phyloP scores from a whole-genome alignment of 1,140 invertebrate species.

The Amyelois transitella region DNA sequence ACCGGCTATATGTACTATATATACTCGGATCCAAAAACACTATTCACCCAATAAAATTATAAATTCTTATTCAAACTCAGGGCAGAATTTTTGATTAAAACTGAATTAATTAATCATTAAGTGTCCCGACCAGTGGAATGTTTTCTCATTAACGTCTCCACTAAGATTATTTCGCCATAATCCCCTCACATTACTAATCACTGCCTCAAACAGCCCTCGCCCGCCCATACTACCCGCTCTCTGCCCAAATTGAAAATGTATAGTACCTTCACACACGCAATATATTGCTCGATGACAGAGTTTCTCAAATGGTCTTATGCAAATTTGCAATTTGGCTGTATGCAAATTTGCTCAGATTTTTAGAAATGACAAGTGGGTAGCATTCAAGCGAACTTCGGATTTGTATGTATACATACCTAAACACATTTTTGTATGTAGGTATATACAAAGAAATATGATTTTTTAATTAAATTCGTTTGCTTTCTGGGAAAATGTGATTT shows the following conservation, averaged over 20 bases:
- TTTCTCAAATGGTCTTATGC: background rate
- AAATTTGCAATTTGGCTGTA: background rate
- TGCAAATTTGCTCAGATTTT: background rate
- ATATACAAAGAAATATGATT: too few species aligned
- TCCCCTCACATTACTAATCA: constrained; percentile 62
- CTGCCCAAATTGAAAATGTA: constrained; percentile 55
- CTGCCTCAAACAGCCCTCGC: constrained; percentile 49
- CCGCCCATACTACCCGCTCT: constrained; percentile 35
- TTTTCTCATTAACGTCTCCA: constrained; percentile 64
- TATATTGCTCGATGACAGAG: background rate
- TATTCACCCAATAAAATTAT: too few species aligned
- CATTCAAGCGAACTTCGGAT: too few species aligned
- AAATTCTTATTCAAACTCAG: too few species aligned
- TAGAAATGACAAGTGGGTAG: background rate
- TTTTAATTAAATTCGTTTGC: too few species aligned
- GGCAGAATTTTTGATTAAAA: constrained; percentile 6
- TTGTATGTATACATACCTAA: background rate
- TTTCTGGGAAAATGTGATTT: too few species aligned
- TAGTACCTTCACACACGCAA: constrained; percentile 40
- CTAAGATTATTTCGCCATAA: constrained; percentile 65
- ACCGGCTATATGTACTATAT: too few species aligned
- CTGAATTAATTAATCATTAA: constrained; percentile 52
- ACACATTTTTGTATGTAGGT: background rate
- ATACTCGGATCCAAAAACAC: too few species aligned
- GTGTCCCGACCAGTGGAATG: constrained; percentile 42